A percentile compares a stretch with the other conserved stretches of the same genome.
phyloP scores from a whole-genome alignment of 2,888 invertebrate species.

The Norana najaformis region DNA sequence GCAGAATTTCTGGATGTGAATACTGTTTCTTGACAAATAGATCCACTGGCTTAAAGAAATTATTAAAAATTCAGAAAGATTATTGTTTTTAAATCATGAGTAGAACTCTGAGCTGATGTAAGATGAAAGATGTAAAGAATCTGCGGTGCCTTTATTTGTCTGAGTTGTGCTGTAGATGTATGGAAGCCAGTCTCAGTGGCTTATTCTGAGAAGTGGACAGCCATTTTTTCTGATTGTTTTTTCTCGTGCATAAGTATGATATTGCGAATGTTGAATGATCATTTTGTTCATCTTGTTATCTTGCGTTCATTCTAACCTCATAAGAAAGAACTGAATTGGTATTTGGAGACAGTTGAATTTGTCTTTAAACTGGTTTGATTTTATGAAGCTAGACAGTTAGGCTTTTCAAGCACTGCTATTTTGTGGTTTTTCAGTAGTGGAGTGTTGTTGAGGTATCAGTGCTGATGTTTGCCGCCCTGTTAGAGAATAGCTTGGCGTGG shows the following conservation, averaged over 20 bases:
- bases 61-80: not conserved
- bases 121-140: no score
- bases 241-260: not conserved
- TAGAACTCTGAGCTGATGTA: not conserved
- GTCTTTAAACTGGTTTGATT: not conserved
- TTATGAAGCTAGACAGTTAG: not conserved
- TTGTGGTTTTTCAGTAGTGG: not conserved
- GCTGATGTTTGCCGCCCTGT: no score
- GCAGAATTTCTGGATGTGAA: slow-evolving; percentile 1
- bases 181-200: not conserved
- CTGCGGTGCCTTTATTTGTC: not conserved
- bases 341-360: not conserved
- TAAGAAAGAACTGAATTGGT: not conserved
- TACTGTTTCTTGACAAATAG: not conserved
- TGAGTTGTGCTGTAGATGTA: not conserved
- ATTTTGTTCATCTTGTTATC: not conserved
- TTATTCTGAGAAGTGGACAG: not conserved
- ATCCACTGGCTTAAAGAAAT: not conserved
- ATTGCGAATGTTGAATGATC: not conserved
- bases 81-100: not conserved
- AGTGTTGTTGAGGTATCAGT: no score
- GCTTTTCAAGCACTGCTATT: not conserved
- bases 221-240: not conserved
- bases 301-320: not conserved
- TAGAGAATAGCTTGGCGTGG: no score